Percentiles rank a stretch among this genome's conserved stretches.
phyloP scores from a whole-genome alignment of 2,113 vertebrate genomes.

The Toxotes chatareus region DNA sequence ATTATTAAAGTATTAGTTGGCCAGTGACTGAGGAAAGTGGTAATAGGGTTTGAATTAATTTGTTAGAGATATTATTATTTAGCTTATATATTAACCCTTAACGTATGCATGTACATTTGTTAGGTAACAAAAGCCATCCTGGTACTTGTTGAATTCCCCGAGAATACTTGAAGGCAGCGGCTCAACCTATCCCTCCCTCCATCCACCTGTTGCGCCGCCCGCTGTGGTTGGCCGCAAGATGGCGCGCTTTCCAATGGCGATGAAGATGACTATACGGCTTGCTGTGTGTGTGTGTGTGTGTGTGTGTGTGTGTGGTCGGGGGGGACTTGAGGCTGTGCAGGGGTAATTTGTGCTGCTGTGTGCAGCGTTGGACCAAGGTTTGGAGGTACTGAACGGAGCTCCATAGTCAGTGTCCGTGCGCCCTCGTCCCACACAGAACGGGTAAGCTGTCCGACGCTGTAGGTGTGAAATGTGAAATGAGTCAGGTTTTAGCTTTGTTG shows the following conservation, averaged over 20 bases:
- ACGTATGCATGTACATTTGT: background rate
- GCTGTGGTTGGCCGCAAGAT: conserved; percentile 56
- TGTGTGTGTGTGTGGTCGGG: background rate
- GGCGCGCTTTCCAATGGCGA: conserved; percentile 57
- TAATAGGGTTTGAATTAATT: background rate
- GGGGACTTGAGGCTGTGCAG: conserved; percentile 64
- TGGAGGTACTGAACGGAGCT: conserved; percentile 11
- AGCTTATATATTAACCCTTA: background rate
- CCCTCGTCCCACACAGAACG: conserved; percentile 34
- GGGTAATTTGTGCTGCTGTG: conserved; percentile 32
- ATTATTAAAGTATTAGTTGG: too few species aligned
- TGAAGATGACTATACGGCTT: background rate
- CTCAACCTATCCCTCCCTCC: conserved; percentile 1
- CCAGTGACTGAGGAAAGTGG: background rate
- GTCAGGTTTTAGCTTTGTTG: background rate
- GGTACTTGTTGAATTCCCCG: background rate
- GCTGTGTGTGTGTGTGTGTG: background rate
- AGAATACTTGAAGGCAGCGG: conserved; percentile 13
- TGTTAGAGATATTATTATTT: background rate
- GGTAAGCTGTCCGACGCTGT: conserved; percentile 60
- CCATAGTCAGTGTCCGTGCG: conserved; percentile 2
- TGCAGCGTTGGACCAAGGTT: conserved; percentile 34
- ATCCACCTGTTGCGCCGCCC: conserved; percentile 71
- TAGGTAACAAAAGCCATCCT: background rate
- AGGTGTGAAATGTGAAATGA: conserved; percentile 19